A percentile compares a stretch with the other conserved stretches of the same genome.
These are phyloP conservation scores for Piezodorus guildinii DNA, from an alignment of 1,140 invertebrate genomes.

Conservation along the genomic window DNA sequence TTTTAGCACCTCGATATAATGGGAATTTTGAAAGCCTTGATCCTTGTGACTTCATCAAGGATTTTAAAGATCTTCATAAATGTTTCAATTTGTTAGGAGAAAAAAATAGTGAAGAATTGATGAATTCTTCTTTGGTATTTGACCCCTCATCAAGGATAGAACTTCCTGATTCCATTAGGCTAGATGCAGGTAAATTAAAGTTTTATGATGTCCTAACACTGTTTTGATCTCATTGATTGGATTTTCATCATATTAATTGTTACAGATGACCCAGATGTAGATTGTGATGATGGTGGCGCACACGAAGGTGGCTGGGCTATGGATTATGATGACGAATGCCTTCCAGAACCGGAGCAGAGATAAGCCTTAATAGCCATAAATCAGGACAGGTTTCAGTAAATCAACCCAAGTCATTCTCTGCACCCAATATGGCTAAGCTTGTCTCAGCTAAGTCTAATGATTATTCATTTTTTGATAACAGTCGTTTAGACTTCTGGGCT, in stretches of 20 bases:
- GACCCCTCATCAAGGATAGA: slow-evolving; percentile 2
- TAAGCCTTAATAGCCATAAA: background rate
- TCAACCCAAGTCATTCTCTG: background rate
- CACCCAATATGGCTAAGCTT: background rate
- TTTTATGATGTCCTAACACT: background rate
- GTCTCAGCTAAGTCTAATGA: slow-evolving; percentile 39
- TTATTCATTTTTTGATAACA: slow-evolving; percentile 54
- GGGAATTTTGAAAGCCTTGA: slow-evolving; percentile 10
- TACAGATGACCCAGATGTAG: slow-evolving; percentile 10
- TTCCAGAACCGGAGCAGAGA: slow-evolving; percentile 3
- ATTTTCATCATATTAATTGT: background rate
- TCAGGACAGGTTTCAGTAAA: background rate
- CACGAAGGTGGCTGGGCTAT: background rate
- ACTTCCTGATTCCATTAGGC: background rate
- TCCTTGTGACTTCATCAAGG: background rate
- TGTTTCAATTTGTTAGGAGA: background rate
- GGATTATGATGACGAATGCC: slow-evolving; percentile 19
- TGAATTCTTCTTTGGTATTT: slow-evolving; percentile 5
- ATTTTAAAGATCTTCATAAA: slow-evolving; percentile 12
- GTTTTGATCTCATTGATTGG: background rate
- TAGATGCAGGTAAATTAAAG: background rate
- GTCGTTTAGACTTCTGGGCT: slow-evolving; percentile 53
- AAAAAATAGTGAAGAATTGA: background rate
- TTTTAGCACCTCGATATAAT: slow-evolving; percentile 1
- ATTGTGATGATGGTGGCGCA: slow-evolving; percentile 31